A percentile compares a stretch with the other conserved stretches of the same genome.
Conservation (phyloP, 2,888 invertebrate genomes). For the Ischnus inquisitorius region DNA sequence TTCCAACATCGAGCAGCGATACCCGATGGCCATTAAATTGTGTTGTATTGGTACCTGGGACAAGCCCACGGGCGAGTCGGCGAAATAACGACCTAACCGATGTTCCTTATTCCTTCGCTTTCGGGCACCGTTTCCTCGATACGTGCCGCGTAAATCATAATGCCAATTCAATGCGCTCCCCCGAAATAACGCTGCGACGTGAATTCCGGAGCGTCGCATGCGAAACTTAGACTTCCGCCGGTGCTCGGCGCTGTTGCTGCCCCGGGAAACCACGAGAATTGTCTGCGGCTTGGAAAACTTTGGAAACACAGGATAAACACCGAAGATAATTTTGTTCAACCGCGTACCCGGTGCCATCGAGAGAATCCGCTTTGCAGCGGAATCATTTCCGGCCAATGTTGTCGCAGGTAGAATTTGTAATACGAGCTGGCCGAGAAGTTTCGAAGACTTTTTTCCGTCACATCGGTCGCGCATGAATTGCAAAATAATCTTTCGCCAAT, state of each 20-base stretch:
- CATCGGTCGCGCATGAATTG: too few relatives aligned
- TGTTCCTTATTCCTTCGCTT: slow-evolving; percentile 17
- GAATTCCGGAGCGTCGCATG: slow-evolving; percentile 49
- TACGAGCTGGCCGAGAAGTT: too few relatives aligned
- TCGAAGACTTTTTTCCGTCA: too few relatives aligned
- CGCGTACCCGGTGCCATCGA: slow-evolving; percentile 24
- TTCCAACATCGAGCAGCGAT: too few relatives aligned
- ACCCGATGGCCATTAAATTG: too few relatives aligned
- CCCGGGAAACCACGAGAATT: slow-evolving; percentile 50
- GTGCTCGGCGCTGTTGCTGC: slow-evolving; percentile 1
- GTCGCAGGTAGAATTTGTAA: too few relatives aligned
- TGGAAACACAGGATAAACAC: slow-evolving; percentile 58
- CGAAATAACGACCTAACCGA: slow-evolving; percentile 25
- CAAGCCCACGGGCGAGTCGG: slow-evolving; percentile 13
- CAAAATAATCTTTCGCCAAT: too few relatives aligned
- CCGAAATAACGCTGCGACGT: slow-evolving; percentile 58
- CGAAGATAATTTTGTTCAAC: slow-evolving; percentile 42
- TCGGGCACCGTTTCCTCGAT: slow-evolving; percentile 7
- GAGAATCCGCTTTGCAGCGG: not conserved
- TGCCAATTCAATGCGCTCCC: slow-evolving; percentile 64
- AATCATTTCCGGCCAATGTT: too few relatives aligned
- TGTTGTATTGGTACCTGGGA: not conserved
- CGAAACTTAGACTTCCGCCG: slow-evolving; percentile 21
- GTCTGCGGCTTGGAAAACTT: slow-evolving; percentile 41
- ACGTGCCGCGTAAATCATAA: slow-evolving; percentile 70